Conservation (phyloP, 2,888 invertebrate species). For the Hypselothyrea guttata region DNA sequence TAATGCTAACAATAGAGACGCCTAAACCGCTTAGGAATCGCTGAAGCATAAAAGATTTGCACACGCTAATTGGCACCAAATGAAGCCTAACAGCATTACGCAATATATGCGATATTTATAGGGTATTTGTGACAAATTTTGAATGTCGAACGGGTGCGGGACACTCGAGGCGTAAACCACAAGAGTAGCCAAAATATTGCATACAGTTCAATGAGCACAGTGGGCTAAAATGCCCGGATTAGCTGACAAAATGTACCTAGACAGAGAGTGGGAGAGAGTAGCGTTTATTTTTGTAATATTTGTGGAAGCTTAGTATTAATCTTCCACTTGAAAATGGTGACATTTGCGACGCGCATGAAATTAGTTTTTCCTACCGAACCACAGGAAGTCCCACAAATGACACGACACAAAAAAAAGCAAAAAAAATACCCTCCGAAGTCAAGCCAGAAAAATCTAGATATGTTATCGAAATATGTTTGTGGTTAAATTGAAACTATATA, state of each 20-base stretch:
- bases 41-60: conserved; percentile 70
- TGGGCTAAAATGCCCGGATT: background rate
- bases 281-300: conserved; percentile 8
- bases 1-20: conserved; percentile 28
- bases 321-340: conserved; percentile 68
- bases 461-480: conserved; percentile 62
- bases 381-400: conserved; percentile 68
- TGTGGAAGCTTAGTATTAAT: conserved; percentile 52
- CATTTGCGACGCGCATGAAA: conserved; percentile 63
- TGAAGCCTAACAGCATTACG: conserved; percentile 16
- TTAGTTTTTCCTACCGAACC: conserved; percentile 53
- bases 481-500: conserved; percentile 56
- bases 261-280: background rate
- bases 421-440: conserved; percentile 37
- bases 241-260: conserved; percentile 22
- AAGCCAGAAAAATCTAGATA: conserved; percentile 56
- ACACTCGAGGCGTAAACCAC: conserved; percentile 57
- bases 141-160: conserved; percentile 49
- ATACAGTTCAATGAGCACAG: conserved; percentile 48
- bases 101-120: background rate
- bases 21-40: conserved; percentile 69
- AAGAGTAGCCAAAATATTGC: conserved; percentile 73
- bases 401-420: conserved; percentile 33
- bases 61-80: conserved; percentile 66
- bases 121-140: conserved; percentile 51